Evolutionary conservation across 2,888 invertebrate species (phyloP).

Genomic region (Nymphalis polychloros): DNA sequence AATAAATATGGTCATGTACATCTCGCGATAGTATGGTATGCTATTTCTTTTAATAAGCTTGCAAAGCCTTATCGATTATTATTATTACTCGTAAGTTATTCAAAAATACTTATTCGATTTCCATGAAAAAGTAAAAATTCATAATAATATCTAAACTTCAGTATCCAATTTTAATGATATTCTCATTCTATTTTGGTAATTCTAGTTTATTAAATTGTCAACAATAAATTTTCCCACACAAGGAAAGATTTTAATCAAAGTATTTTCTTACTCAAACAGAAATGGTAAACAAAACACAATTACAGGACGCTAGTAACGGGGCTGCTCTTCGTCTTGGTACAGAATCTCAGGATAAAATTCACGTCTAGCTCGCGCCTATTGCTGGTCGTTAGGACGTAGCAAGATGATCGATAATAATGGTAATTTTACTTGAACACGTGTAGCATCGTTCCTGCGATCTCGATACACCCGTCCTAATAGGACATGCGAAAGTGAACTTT

Average conservation of each 20-base stretch:
- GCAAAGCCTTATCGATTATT: no score
- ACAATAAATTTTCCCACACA: constrained; percentile 20
- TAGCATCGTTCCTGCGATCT: constrained; percentile 69
- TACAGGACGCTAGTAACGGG: constrained; percentile 42
- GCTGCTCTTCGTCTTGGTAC: constrained; percentile 28
- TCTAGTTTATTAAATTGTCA: no score
- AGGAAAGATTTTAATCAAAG: constrained; percentile 24
- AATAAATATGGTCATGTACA: no score
- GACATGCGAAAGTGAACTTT: constrained; percentile 57
- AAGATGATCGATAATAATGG: constrained; percentile 82
- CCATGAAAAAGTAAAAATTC: no score
- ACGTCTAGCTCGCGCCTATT: constrained; percentile 55
- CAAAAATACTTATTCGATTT: no score
- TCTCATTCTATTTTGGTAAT: no score
- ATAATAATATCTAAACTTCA: no score
- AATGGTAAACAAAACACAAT: constrained; percentile 34
- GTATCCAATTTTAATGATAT: no score
- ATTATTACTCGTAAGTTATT: no score
- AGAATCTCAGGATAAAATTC: constrained; percentile 37
- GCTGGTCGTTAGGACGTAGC: constrained; percentile 76
- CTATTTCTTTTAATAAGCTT: no score
- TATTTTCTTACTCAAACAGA: constrained; percentile 23
- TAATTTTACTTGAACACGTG: constrained; percentile 78
- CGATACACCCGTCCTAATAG: constrained; percentile 74
- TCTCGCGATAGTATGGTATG: no score